Percentiles rank a stretch among this genome's conserved stretches.
Conservation (phyloP, 2,888 invertebrate species). For the Xanthostigma xanthostigma region DNA sequence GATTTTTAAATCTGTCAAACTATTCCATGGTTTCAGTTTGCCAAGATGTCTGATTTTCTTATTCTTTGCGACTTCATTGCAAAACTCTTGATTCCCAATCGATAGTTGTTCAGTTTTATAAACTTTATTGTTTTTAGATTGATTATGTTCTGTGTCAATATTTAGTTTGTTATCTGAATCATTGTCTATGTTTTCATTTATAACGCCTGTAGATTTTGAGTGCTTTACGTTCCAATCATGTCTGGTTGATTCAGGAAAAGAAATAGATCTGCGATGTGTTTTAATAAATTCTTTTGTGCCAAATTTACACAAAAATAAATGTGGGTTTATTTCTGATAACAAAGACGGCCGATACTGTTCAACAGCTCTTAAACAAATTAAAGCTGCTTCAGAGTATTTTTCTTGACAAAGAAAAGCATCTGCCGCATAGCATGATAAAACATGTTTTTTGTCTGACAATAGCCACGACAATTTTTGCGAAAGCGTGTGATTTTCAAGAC, state of each 20-base stretch:
- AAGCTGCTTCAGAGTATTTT: conserved; percentile 40
- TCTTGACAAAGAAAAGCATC: conserved; percentile 44
- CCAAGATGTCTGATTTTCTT: conserved; percentile 10
- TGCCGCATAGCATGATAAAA: conserved; percentile 38
- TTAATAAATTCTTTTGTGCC: conserved; percentile 25
- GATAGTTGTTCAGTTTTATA: too few relatives aligned
- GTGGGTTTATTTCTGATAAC: conserved; percentile 44
- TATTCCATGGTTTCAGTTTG: conserved; percentile 28
- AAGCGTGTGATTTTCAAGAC: conserved; percentile 38
- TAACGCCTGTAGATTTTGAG: conserved; percentile 4
- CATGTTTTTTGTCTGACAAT: conserved; percentile 42
- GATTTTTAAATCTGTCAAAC: conserved; percentile 25
- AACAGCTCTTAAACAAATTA: conserved; percentile 46
- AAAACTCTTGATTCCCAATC: too few relatives aligned
- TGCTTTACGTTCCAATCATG: conserved; percentile 7
- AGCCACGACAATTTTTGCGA: conserved; percentile 44
- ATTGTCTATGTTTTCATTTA: neutral
- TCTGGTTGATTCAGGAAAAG: conserved; percentile 30
- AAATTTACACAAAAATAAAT: conserved; percentile 27
- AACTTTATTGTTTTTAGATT: too few relatives aligned
- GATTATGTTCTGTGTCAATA: too few relatives aligned
- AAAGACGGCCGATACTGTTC: conserved; percentile 45
- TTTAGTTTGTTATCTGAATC: too few relatives aligned
- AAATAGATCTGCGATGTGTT: conserved; percentile 37
- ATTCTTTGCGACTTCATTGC: too few relatives aligned